Base-by-base conservation (phyloP, 2,113 vertebrate species). In the Nycticebus coucang region DNA sequence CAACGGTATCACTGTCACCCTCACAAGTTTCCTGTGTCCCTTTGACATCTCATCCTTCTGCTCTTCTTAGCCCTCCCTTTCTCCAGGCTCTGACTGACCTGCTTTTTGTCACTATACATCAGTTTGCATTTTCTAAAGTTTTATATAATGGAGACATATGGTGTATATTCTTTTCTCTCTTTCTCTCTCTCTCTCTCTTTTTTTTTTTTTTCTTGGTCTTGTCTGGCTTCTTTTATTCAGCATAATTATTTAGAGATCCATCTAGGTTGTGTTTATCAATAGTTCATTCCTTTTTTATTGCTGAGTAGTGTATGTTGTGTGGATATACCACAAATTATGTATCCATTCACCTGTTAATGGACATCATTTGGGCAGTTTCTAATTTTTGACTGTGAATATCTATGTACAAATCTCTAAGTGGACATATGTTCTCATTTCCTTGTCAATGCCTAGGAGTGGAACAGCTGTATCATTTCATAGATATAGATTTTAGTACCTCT, bases 181-280 rank as follows among this genome's bases (percentile, higher is more conserved):
- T 5, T 41, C 41, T 41, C 41, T 41, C 41, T 41, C n/a, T n/a
- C n/a, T n/a, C n/a, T 5, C 5, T 41, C 5, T 41, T 41, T 41
- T 41, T 41, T 68, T 74, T 77, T 1, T 15, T 41, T 68, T 74
- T 77, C 0, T 15, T 84, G 75, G 66, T 45, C 53, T 85, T 81
- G 68, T 33, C 53, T 91, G 6, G 6, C 35, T 77, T 85, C 59
- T 84, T 91, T 74, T 82, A 87, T 50, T 95, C n/a, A 59, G 55
- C 66, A 30, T 79, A 72, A 24, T 90, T 96, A 60, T 93, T 91
- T 93, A 82, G 81, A 71, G 13, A 78, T 85, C 62, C 24, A 89
- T 71, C 14, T n/a, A 7, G 86, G 19, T 68, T 74, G 6, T 72
- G 3, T 87, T 33, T 74, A 55, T 69, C 37, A 69, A 15, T 91